A percentile compares a stretch with the other conserved stretches of the same genome.
Conservation (phyloP, 1,140 invertebrate genomes). For the Nasonia giraulti region DNA sequence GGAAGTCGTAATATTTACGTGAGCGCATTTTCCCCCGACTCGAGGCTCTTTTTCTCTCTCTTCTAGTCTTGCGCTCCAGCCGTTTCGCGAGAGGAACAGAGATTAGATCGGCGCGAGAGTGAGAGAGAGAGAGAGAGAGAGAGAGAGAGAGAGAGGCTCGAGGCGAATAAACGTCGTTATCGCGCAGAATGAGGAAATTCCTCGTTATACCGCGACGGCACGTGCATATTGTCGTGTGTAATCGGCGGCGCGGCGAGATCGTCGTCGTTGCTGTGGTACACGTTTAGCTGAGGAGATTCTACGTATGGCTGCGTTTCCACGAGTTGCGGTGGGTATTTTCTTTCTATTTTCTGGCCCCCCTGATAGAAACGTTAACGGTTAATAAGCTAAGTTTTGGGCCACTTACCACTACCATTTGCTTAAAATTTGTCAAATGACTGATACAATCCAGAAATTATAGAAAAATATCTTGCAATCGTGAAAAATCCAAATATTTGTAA, state of each 20-base stretch:
- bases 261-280: neutral
- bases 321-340: no score
- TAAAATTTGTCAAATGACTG: no score
- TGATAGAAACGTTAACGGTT: no score
- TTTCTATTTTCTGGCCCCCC: no score
- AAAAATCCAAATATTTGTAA: no score
- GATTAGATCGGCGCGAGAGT: constrained; percentile 21
- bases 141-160: neutral
- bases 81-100: constrained; percentile 42
- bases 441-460: no score
- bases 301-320: neutral
- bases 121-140: neutral
- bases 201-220: constrained; percentile 42
- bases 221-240: constrained; percentile 45
- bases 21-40: constrained; percentile 15
- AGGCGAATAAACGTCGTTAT: constrained; percentile 49
- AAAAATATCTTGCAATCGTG: no score
- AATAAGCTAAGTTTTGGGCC: no score
- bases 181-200: constrained; percentile 50
- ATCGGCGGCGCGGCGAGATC: neutral
- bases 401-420: no score
- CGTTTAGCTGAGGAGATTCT: neutral
- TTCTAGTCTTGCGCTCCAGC: constrained; percentile 11
- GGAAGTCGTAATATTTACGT: constrained; percentile 48
- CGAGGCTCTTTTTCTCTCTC: neutral